Conservation (phyloP, 2,888 invertebrate genomes). For the Nycteola revayana region DNA sequence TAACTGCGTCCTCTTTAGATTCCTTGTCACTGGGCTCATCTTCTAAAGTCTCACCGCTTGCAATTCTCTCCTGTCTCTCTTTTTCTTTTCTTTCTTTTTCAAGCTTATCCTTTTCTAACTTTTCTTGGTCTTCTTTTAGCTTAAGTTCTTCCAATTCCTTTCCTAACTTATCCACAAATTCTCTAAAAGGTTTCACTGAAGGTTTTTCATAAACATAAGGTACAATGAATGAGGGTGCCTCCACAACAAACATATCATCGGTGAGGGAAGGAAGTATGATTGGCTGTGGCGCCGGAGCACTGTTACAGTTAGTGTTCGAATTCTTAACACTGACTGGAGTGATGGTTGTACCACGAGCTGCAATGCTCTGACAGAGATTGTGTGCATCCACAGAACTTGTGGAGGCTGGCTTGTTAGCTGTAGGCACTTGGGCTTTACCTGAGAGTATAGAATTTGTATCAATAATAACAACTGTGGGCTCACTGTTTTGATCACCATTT, state of each 20-base stretch:
- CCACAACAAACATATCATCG: conserved; percentile 96
- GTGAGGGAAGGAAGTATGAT: conserved; percentile 90
- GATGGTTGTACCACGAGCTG: conserved; percentile 80
- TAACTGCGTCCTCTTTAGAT: conserved; percentile 41
- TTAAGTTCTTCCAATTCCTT: conserved; percentile 82
- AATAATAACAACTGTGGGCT: conserved; percentile 91
- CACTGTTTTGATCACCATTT: conserved; percentile 82
- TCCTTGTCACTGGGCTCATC: conserved; percentile 52
- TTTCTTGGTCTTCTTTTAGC: conserved; percentile 63
- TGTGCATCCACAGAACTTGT: conserved; percentile 57
- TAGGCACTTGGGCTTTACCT: conserved; percentile 50
- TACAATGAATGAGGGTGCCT: conserved; percentile 96
- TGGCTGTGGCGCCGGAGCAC: conserved; percentile 47
- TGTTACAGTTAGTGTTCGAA: conserved; percentile 28
- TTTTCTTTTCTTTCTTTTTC: conserved; percentile 57
- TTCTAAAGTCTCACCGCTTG: conserved; percentile 54
- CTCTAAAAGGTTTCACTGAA: conserved; percentile 89
- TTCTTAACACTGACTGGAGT: conserved; percentile 69
- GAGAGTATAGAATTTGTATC: conserved; percentile 88
- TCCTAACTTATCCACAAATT: conserved; percentile 86
- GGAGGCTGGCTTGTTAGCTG: conserved; percentile 41
- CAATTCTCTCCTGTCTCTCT: conserved; percentile 41
- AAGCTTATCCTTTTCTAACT: conserved; percentile 50
- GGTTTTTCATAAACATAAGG: conserved; percentile 97
- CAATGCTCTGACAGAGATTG: conserved; percentile 73